phyloP scores from a whole-genome alignment of 2,888 invertebrate genomes.

The Auanema freiburgensis region DNA sequence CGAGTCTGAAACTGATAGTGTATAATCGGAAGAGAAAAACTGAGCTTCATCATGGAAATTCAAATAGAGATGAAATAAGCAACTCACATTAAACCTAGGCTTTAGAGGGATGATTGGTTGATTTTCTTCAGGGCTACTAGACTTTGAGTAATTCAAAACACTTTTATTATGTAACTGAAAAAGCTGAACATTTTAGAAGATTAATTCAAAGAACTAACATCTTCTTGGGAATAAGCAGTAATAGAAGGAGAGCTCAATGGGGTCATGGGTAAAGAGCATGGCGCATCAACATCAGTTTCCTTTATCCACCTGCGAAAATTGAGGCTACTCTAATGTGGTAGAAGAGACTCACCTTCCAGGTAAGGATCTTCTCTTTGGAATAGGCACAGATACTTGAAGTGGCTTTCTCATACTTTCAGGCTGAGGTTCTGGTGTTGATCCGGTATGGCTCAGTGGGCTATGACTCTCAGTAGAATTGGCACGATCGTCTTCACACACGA shows the following conservation, averaged over 20 bases:
- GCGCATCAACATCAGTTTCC: conserved; percentile 47
- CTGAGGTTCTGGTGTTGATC: conserved; percentile 42
- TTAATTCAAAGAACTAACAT: no score
- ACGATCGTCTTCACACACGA: conserved; percentile 32
- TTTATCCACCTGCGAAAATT: conserved; percentile 35
- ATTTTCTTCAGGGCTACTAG: no score
- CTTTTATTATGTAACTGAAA: no score
- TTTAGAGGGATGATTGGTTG: no score
- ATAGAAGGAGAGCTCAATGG: conserved; percentile 27
- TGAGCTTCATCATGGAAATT: no score
- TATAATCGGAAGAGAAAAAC: no score
- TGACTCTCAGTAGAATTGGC: conserved; percentile 26
- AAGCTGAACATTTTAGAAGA: no score
- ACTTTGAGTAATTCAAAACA: no score
- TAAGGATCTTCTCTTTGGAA: conserved; percentile 23
- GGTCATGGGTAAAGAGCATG: conserved; percentile 32
- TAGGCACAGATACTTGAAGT: conserved; percentile 15
- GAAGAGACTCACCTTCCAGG: conserved; percentile 15
- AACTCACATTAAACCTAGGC: no score
- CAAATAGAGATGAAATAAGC: no score
- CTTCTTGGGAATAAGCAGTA: conserved; percentile 18
- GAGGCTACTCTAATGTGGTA: not conserved
- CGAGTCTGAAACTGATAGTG: conserved; percentile 9
- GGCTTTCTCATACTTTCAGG: conserved; percentile 14
- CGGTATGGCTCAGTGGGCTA: conserved; percentile 40